phyloP scores from a whole-genome alignment of 2,888 invertebrate genomes.

The Scaptomyza reducta region DNA sequence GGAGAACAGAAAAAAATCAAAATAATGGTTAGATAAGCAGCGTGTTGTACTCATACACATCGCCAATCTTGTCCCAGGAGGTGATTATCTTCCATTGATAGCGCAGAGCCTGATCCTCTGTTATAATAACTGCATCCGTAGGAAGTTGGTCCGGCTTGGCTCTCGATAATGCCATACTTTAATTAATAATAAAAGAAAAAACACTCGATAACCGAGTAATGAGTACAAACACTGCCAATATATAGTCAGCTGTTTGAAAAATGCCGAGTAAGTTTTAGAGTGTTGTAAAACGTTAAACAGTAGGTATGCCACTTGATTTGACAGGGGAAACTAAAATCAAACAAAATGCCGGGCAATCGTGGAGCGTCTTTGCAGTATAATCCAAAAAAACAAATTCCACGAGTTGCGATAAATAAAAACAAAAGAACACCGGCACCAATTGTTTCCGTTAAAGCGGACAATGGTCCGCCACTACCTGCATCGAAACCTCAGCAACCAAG shows the following conservation, averaged over 20 bases:
- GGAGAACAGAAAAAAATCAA: slow-evolving; percentile 25
- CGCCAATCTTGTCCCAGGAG: slow-evolving; percentile 86
- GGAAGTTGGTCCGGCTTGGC: slow-evolving; percentile 85
- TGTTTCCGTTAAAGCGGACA: slow-evolving; percentile 27
- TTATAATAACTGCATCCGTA: slow-evolving; percentile 86
- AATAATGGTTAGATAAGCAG: slow-evolving; percentile 43
- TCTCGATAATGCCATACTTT: slow-evolving; percentile 86
- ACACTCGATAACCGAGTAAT: not conserved
- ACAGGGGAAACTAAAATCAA: not conserved
- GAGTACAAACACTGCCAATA: not conserved
- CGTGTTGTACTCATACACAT: slow-evolving; percentile 85
- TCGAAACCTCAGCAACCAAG: not conserved
- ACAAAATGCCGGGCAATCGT: slow-evolving; percentile 52
- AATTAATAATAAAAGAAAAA: slow-evolving; percentile 23
- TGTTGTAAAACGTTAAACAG: slow-evolving; percentile 24
- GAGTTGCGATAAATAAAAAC: slow-evolving; percentile 1
- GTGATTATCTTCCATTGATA: slow-evolving; percentile 87
- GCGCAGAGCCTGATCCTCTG: slow-evolving; percentile 86
- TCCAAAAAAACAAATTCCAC: slow-evolving; percentile 10
- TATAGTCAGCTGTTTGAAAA: slow-evolving; percentile 18
- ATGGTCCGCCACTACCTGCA: slow-evolving; percentile 9
- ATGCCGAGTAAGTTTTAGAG: slow-evolving; percentile 22
- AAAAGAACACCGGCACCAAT: slow-evolving; percentile 5
- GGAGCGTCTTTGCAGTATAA: slow-evolving; percentile 8
- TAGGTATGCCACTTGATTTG: slow-evolving; percentile 1